phyloP scores from a whole-genome alignment of 2,797 vertebrate genomes.

The Tiaroga cobitis region DNA sequence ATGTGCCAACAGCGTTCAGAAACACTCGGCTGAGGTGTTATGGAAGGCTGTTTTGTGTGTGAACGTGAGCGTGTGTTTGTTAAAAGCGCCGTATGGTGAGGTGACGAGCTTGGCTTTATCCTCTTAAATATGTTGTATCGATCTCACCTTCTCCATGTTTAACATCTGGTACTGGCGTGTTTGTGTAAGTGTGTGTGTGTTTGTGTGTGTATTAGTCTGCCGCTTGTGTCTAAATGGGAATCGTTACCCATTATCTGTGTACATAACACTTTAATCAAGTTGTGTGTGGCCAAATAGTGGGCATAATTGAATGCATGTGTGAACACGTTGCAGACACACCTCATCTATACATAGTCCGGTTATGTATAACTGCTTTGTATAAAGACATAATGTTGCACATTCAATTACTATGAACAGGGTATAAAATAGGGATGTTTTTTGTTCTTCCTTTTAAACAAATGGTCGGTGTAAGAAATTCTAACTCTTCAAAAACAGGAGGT shows the following conservation, averaged over 20 bases:
- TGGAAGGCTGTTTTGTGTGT: slow-evolving; percentile 21
- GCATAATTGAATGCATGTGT: slow-evolving; percentile 17
- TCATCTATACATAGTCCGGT: neutral
- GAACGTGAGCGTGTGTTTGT: slow-evolving; percentile 30
- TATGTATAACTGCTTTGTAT: neutral
- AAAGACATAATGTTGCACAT: neutral
- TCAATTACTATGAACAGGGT: neutral
- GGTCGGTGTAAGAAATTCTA: neutral
- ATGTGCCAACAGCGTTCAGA: slow-evolving; percentile 13
- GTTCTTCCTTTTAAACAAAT: neutral
- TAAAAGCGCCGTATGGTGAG: slow-evolving; percentile 43
- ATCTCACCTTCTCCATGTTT: slow-evolving; percentile 37
- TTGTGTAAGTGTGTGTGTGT: neutral
- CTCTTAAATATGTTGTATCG: slow-evolving; percentile 34
- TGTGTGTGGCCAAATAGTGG: slow-evolving; percentile 27
- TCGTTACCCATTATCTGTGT: slow-evolving; percentile 34
- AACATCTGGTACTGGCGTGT: slow-evolving; percentile 28
- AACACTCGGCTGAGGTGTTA: slow-evolving; percentile 27
- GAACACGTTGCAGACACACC: neutral
- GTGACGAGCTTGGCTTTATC: slow-evolving; percentile 26
- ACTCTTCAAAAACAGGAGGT: neutral
- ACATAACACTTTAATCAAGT: slow-evolving; percentile 22
- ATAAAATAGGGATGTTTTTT: neutral
- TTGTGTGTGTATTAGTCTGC: slow-evolving; percentile 23
- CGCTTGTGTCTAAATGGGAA: slow-evolving; percentile 24